A percentile compares a stretch with the other conserved stretches of the same genome.
Evolutionary conservation across 2,888 invertebrate species (phyloP).

Genomic region (Furcula furcula): DNA sequence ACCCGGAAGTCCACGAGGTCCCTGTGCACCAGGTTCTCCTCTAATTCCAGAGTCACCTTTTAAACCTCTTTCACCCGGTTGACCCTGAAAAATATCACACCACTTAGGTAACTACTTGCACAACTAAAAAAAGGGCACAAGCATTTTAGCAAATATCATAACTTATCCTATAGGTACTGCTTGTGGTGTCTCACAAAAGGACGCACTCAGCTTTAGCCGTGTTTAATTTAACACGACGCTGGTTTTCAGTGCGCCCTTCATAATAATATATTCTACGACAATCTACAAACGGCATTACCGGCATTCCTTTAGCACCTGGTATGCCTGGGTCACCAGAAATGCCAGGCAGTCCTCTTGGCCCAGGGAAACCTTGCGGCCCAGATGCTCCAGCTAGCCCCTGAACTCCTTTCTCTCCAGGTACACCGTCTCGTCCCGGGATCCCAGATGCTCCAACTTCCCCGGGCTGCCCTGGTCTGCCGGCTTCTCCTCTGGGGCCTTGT

Average conservation of each 20-base stretch:
- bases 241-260: not conserved
- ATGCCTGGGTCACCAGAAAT: slow-evolving; percentile 87
- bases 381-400: slow-evolving; percentile 86
- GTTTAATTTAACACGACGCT: too few species aligned
- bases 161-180: too few species aligned
- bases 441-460: slow-evolving; percentile 90
- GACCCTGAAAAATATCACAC: slow-evolving; percentile 80
- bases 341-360: slow-evolving; percentile 89
- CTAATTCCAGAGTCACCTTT: slow-evolving; percentile 90
- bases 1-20: slow-evolving; percentile 89
- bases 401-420: slow-evolving; percentile 90
- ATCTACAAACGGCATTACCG: too few species aligned
- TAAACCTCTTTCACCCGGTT: slow-evolving; percentile 88
- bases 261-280: slow-evolving; percentile 20
- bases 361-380: slow-evolving; percentile 92
- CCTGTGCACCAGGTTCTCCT: slow-evolving; percentile 87
- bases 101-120: not conserved
- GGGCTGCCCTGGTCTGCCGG: slow-evolving; percentile 88
- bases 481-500: slow-evolving; percentile 91
- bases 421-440: slow-evolving; percentile 89
- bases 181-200: too few species aligned
- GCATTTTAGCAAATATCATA: too few species aligned
- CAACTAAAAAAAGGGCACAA: too few species aligned
- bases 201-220: too few species aligned
- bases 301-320: slow-evolving; percentile 88